Evolutionary conservation across 2,113 vertebrate genomes (phyloP).

Genomic region (Psilopsiagon aurifrons): DNA sequence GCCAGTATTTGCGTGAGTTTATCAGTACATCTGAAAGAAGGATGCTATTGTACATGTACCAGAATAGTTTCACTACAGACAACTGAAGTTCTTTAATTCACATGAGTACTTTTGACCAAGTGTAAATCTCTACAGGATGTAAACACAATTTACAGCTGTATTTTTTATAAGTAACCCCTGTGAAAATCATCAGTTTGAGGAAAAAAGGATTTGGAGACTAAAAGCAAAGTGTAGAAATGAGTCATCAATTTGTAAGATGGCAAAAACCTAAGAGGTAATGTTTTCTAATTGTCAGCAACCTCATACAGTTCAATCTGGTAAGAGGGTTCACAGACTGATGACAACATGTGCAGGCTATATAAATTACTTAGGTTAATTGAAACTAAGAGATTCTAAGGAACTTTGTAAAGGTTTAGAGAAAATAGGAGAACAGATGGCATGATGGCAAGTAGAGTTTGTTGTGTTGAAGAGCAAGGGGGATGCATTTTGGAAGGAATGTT

Average conservation of each 20-base stretch:
- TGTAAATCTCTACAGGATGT: neutral
- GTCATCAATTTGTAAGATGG: neutral
- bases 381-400: constrained; percentile 55
- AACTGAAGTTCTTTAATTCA: neutral
- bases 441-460: neutral
- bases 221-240: neutral
- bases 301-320: constrained; percentile 38
- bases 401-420: constrained; percentile 47
- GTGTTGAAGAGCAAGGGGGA: neutral
- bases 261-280: neutral
- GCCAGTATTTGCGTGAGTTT: neutral
- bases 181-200: neutral
- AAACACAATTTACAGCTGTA: neutral
- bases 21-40: neutral
- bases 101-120: neutral
- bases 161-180: neutral
- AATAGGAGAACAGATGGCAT: constrained; percentile 53
- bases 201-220: neutral
- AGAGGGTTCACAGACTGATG: constrained; percentile 48
- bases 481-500: constrained; percentile 18
- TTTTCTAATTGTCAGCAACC: constrained; percentile 17
- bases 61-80: neutral
- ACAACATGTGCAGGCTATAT: constrained; percentile 41
- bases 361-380: constrained; percentile 69
- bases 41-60: neutral